A percentile compares a stretch with the other conserved stretches of the same genome.
These are phyloP conservation scores for Trachops cirrhosus DNA, from an alignment of 2,797 vertebrate species.

Conservation along the genomic window DNA sequence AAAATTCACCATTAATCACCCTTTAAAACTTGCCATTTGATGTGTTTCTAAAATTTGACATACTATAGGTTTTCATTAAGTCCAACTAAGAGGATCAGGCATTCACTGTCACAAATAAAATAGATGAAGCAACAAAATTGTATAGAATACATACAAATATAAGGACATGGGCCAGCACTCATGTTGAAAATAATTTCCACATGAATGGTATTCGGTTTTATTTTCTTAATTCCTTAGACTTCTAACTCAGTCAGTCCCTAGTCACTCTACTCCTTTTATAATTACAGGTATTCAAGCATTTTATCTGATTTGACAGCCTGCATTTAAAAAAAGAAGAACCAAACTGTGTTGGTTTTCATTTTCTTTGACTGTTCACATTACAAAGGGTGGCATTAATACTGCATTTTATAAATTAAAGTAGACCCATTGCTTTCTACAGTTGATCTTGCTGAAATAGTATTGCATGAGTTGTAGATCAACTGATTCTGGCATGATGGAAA, in stretches of 20 bases:
- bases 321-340: neutral
- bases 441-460: slow-evolving; percentile 40
- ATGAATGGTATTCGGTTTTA: neutral
- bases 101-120: neutral
- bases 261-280: slow-evolving; percentile 8
- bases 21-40: neutral
- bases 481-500: slow-evolving; percentile 42
- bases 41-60: neutral
- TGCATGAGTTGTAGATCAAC: neutral
- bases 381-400: slow-evolving; percentile 44
- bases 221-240: neutral
- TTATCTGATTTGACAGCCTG: slow-evolving; percentile 45
- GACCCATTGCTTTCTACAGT: neutral
- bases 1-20: neutral
- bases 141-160: neutral
- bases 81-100: neutral
- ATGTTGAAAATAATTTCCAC: slow-evolving; percentile 21
- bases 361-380: slow-evolving; percentile 50
- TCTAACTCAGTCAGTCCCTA: neutral
- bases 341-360: slow-evolving; percentile 39
- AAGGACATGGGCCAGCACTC: neutral
- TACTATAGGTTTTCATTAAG: slow-evolving; percentile 34
- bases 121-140: neutral
- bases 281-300: slow-evolving; percentile 6
- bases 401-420: slow-evolving; percentile 41